Conservation (phyloP, 2,888 invertebrate genomes). For the Microplitis deprimator region DNA sequence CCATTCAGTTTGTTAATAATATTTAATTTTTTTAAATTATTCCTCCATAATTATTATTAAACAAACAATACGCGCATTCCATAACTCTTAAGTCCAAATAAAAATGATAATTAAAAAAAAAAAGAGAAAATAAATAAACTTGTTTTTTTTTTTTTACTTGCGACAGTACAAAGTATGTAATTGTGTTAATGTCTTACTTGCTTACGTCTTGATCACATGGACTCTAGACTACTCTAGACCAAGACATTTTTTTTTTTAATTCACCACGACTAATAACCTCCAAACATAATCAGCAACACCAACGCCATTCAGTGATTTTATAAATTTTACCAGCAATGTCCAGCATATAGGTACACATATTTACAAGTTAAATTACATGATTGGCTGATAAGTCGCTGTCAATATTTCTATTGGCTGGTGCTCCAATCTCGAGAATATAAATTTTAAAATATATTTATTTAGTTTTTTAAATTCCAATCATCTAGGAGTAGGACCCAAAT, state of each 20-base stretch:
- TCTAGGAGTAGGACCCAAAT: too few species aligned
- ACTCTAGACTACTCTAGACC: conserved; percentile 32
- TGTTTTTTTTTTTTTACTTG: not conserved
- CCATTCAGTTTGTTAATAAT: conserved; percentile 10
- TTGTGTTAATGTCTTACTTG: not conserved
- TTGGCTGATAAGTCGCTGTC: not conserved
- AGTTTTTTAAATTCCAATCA: too few species aligned
- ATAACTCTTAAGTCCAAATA: not conserved
- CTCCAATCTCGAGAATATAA: too few species aligned
- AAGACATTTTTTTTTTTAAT: not conserved
- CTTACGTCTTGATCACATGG: conserved; percentile 34
- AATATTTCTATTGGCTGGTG: not conserved
- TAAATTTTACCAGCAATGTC: not conserved
- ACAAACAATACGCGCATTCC: not conserved
- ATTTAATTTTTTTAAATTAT: not conserved
- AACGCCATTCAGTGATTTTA: not conserved
- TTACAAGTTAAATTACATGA: not conserved
- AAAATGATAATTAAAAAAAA: conserved; percentile 20
- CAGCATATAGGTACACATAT: not conserved
- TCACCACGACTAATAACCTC: not conserved
- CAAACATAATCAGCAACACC: not conserved
- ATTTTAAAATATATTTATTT: too few species aligned
- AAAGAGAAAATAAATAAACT: not conserved
- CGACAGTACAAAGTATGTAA: not conserved
- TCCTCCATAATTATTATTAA: not conserved